A percentile compares a stretch with the other conserved stretches of the same genome.
Evolutionary conservation across 2,888 invertebrate species (phyloP).

Genomic region (Silvanus unidentatus): DNA sequence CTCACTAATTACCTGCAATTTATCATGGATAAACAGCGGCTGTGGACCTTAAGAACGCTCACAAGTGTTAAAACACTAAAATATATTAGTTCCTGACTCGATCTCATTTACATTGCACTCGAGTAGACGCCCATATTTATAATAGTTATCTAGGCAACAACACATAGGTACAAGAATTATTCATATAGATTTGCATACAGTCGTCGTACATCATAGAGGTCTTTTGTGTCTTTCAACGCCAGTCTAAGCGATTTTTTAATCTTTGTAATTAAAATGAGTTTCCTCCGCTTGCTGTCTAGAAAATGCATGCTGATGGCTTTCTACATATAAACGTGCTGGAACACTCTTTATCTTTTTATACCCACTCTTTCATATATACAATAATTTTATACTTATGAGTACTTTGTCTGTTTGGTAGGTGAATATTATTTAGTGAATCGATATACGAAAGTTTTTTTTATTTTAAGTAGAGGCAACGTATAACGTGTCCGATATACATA

Average conservation of each 20-base stretch:
- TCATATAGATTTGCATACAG: conserved; percentile 41
- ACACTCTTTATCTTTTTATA: too few relatives aligned
- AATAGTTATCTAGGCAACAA: conserved; percentile 40
- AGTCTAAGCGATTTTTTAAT: conserved; percentile 42
- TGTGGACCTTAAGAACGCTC: conserved; percentile 40
- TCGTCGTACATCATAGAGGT: conserved; percentile 37
- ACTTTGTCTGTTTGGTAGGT: too few relatives aligned
- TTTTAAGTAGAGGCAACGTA: too few relatives aligned
- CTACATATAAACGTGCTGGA: too few relatives aligned
- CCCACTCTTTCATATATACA: conserved; percentile 9
- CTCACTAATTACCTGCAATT: conserved; percentile 46
- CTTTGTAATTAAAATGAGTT: conserved; percentile 47
- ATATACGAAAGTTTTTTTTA: too few relatives aligned
- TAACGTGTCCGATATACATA: too few relatives aligned
- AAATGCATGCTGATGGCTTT: conserved; percentile 20
- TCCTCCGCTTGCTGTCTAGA: conserved; percentile 33
- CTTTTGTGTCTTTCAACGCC: conserved; percentile 43
- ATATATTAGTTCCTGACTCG: conserved; percentile 44
- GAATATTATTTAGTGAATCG: too few relatives aligned
- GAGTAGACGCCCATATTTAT: conserved; percentile 39
- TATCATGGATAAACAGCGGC: conserved; percentile 45
- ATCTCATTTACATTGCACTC: conserved; percentile 40
- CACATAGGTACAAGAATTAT: conserved; percentile 43
- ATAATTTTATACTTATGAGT: too few relatives aligned
- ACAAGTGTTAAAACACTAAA: conserved; percentile 45